Percentiles rank a stretch among this genome's conserved stretches.
Evolutionary conservation across 1,140 invertebrate species (phyloP).

Genomic region (Mamestra configurata): DNA sequence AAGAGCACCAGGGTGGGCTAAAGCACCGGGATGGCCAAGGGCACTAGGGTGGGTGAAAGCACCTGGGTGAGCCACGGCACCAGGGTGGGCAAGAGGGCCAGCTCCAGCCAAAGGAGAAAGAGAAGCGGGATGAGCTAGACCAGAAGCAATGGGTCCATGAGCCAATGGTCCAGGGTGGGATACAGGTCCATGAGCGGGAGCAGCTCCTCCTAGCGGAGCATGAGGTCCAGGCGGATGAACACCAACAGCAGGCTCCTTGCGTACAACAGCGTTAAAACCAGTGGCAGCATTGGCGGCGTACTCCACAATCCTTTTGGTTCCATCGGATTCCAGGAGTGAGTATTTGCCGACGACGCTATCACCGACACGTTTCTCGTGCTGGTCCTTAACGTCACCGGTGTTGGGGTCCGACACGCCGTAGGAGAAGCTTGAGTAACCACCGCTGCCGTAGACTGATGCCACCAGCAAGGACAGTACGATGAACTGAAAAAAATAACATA

Average conservation of each 20-base stretch:
- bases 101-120: slow-evolving; percentile 26
- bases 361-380: slow-evolving; percentile 86
- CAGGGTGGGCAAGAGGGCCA: slow-evolving; percentile 19
- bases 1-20: slow-evolving; percentile 54
- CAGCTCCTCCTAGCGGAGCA: slow-evolving; percentile 34
- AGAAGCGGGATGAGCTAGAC: slow-evolving; percentile 8
- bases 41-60: neutral
- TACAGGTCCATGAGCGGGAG: slow-evolving; percentile 55
- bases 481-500: slow-evolving; percentile 61
- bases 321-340: slow-evolving; percentile 83
- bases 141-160: slow-evolving; percentile 8
- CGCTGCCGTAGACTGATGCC: slow-evolving; percentile 65
- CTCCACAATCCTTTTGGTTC: slow-evolving; percentile 84
- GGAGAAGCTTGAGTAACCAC: slow-evolving; percentile 75
- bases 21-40: slow-evolving; percentile 22
- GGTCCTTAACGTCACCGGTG: slow-evolving; percentile 87
- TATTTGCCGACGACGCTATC: slow-evolving; percentile 88
- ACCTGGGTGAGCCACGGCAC: slow-evolving; percentile 34
- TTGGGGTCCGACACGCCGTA: slow-evolving; percentile 85
- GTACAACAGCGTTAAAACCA: slow-evolving; percentile 87
- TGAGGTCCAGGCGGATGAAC: slow-evolving; percentile 39
- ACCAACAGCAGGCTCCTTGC: slow-evolving; percentile 73
- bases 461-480: slow-evolving; percentile 66
- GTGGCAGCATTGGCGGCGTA: slow-evolving; percentile 83
- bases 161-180: slow-evolving; percentile 40